Base-by-base conservation (phyloP, 1,140 invertebrate species). In the Chelonus insularis region DNA sequence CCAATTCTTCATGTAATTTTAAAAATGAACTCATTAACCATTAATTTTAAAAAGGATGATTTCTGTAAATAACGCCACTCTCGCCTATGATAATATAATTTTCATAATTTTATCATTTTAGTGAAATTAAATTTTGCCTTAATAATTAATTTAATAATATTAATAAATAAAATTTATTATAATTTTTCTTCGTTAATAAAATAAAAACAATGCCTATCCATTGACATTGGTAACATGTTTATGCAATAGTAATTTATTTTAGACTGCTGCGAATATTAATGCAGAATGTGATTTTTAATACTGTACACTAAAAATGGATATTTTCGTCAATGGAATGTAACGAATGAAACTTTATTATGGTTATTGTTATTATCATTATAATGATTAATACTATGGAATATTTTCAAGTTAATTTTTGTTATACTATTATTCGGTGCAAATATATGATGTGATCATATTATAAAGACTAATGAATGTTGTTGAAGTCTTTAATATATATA, bases 361-460 rank as follows among this genome's bases (percentile, higher is more conserved):
- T 34, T 39, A 39, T 39, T 39, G 11, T 39, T n/a, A 39, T 50
- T 32, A 7, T 47, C 14, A 47, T 50, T 29, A 21, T 50, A 29
- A 50, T 25, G 7, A 25, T 23, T 0, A 50, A 11, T n/a, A 1
- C 3, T 25, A 12, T 25, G 2, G 23, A 50, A 18, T 18, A 50
- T 20, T 50, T 50, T 50, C 14, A 32, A 25, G 23, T 25, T 23
- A 25, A 25, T 25, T n/a, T 50, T 25, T 29, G 29, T 50, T 23
- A 50, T 48, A 50, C 25, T 50, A 25, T 50, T 50, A 29, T 50
- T 23, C 21, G 47, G 23, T 50, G 47, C 21, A 50, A 50, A 50
- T 50, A 50, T 50, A 29, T 11, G 25, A 23, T 50, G 47, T 50
- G 25, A 50, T 50, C 21, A 50, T n/a, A 23, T 11, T n/a, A 50